Base-by-base conservation (phyloP, 2,113 vertebrate genomes). In the Callospermophilus lateralis region DNA sequence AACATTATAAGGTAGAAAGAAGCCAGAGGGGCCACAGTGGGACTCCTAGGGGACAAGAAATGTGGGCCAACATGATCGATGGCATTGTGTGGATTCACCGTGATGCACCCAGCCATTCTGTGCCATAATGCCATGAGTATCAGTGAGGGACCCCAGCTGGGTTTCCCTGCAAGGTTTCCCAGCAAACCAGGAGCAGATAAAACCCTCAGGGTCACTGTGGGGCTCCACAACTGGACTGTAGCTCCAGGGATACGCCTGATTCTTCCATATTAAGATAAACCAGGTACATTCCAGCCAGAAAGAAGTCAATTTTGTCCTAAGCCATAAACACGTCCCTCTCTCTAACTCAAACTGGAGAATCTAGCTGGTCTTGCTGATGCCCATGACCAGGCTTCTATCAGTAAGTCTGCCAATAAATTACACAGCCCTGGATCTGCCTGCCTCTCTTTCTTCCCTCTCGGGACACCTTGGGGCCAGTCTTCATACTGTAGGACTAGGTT, bases 61-160 rank as follows among this genome's bases (percentile, higher is more conserved):
- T 4, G 0, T 24, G 61, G 39, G 6, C 22, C 7, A 15, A 32
- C 28, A 17, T 51, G 16, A n/a, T 53, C 30, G 3, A 0, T 1
- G 3, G 53, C 9, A 22, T 8, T 51, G 32, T 39, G 15, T 13
- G 26, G 58, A 17, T n/a, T 26, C 39, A 28, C 61, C 37, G 12
- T 37, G 24, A 34, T 42, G 5, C 26, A 17, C 20, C 20, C 8
- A 34, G n/a, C 61, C 48, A 58, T 68, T 48, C 20, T 13, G 48
- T 78, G 2, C 45, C 30, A 19, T 26, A 55, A 55, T 4, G 2
- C 63, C 48, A 17, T 26, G n/a, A 24, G 13, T 20, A 32, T 4
- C 67, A 58, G 32, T 42, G 81, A 17, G 80, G 5, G 32, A 19
- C 13, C 72, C 37, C 34, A 5, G 30, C 89, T 42, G 20, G 51